Percentiles rank a stretch among this genome's conserved stretches.
Evolutionary conservation across 2,113 vertebrate genomes (phyloP).

Genomic region (Centropristis striata): DNA sequence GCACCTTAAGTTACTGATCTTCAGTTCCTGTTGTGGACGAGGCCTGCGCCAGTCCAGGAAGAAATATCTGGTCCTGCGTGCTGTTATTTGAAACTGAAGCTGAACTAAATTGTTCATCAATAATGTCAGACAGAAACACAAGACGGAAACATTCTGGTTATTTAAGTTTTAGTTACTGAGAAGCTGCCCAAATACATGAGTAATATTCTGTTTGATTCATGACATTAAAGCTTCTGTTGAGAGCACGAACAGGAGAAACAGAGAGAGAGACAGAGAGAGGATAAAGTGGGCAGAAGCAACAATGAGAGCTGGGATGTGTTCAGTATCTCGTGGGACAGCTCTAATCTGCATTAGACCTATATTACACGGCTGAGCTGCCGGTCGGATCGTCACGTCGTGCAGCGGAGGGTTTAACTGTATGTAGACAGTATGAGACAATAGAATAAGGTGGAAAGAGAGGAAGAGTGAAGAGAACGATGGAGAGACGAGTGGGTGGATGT

Average conservation of each 20-base stretch:
- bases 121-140: neutral
- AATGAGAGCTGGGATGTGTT: constrained; percentile 36
- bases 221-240: neutral
- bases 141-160: no score
- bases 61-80: neutral
- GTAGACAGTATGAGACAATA: neutral
- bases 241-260: neutral
- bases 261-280: neutral
- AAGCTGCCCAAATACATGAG: neutral
- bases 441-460: constrained; percentile 3
- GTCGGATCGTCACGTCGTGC: neutral
- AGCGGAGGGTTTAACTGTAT: constrained; percentile 9
- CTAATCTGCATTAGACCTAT: constrained; percentile 56
- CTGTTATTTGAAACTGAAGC: no score
- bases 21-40: neutral
- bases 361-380: constrained; percentile 35
- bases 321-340: constrained; percentile 33
- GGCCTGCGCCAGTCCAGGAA: neutral
- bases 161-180: neutral
- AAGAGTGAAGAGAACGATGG: neutral
- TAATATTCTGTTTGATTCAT: neutral
- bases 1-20: neutral
- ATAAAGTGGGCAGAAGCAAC: constrained; percentile 12
- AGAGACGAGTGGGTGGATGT: constrained; percentile 34
- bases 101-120: no score